phyloP scores from a whole-genome alignment of 1,140 invertebrate genomes.

The Pomacea maculata region DNA sequence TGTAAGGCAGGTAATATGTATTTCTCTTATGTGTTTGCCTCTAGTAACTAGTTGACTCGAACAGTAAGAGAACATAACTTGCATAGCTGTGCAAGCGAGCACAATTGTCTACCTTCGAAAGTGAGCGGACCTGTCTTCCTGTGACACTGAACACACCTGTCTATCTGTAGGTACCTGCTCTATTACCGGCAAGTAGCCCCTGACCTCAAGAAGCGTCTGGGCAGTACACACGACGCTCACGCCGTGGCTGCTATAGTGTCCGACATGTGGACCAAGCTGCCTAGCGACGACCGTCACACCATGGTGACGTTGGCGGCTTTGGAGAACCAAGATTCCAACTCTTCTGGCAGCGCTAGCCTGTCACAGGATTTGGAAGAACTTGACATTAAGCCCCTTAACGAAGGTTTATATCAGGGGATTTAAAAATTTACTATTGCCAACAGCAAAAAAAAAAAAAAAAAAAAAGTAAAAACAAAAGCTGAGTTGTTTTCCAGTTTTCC shows the following conservation, averaged over 20 bases:
- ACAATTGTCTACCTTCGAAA: no score
- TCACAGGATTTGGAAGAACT: slow-evolving; percentile 24
- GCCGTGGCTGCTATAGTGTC: slow-evolving; percentile 22
- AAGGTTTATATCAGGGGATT: no score
- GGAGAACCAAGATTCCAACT: slow-evolving; percentile 24
- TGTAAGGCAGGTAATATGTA: no score
- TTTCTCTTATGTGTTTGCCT: no score
- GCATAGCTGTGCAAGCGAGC: no score
- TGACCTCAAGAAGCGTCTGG: slow-evolving; percentile 10
- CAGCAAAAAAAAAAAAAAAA: no score
- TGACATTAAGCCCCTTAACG: slow-evolving; percentile 17
- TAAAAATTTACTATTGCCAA: neutral
- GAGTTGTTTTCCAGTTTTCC: no score
- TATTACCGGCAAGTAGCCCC: slow-evolving; percentile 28
- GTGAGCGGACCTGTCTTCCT: neutral
- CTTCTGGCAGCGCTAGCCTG: slow-evolving; percentile 9
- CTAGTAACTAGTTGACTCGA: no score
- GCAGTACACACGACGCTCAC: slow-evolving; percentile 5
- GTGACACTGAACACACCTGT: neutral
- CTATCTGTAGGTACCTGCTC: slow-evolving; percentile 20
- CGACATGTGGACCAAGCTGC: slow-evolving; percentile 19
- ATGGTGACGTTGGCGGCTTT: slow-evolving; percentile 19
- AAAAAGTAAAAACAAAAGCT: no score
- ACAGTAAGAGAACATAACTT: no score
- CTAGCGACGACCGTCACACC: slow-evolving; percentile 22